phyloP scores from a whole-genome alignment of 1,140 invertebrate species.

The Phocides pigmalion region DNA sequence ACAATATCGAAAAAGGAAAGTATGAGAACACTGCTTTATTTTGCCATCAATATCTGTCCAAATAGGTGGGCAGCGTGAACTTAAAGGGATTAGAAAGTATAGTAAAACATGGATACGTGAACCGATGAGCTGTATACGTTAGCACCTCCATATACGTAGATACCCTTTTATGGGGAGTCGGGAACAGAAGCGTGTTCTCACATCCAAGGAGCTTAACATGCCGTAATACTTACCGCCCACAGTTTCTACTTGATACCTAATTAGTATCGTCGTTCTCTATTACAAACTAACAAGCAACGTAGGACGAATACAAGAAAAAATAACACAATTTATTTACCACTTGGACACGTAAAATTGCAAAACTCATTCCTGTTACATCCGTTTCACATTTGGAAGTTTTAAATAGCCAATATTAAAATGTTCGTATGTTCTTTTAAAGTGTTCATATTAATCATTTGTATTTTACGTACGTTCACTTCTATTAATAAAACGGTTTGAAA shows the following conservation, averaged over 20 bases:
- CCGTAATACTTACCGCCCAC: constrained; percentile 5
- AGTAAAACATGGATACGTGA: background rate
- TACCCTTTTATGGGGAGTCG: constrained; percentile 23
- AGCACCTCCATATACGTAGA: constrained; percentile 19
- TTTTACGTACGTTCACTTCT: background rate
- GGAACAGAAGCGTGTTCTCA: constrained; percentile 45
- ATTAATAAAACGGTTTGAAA: background rate
- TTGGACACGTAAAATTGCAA: background rate
- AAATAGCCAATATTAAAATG: too few relatives aligned
- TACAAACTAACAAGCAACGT: background rate
- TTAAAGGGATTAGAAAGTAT: background rate
- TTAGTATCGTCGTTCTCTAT: constrained; percentile 15
- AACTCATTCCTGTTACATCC: background rate
- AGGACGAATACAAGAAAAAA: background rate
- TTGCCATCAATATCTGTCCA: background rate
- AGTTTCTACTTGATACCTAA: constrained; percentile 29
- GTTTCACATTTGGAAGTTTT: background rate
- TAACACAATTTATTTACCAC: background rate
- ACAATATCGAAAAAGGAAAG: background rate
- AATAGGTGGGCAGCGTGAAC: background rate
- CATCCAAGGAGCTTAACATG: constrained; percentile 29
- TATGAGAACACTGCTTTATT: background rate
- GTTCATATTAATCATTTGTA: background rate
- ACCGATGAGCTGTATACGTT: constrained; percentile 6
- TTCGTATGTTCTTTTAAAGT: too few relatives aligned